A percentile compares a stretch with the other conserved stretches of the same genome.
Evolutionary conservation across 2,113 vertebrate species (phyloP).

Genomic region (Cathartes aura): DNA sequence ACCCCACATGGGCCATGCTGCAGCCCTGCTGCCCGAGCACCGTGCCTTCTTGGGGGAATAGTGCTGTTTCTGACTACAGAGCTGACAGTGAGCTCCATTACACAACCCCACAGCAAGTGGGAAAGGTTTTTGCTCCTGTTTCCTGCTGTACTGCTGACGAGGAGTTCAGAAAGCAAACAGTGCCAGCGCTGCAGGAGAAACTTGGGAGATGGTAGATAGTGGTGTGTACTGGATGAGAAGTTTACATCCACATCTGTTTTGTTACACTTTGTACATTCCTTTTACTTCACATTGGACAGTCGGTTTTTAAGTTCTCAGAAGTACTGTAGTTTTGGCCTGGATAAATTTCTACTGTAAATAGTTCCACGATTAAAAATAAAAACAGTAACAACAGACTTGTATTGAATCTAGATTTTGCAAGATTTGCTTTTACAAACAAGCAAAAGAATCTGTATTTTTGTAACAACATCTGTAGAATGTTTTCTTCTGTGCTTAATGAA

Average conservation of each 20-base stretch:
- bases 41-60: accelerated
- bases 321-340: not conserved
- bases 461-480: not conserved
- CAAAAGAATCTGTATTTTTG: not conserved
- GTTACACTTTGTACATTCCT: not conserved
- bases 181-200: not conserved
- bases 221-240: not conserved
- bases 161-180: not conserved
- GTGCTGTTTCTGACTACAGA: not conserved
- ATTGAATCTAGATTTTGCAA: not conserved
- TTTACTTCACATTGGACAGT: not conserved
- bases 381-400: not conserved
- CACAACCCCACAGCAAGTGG: not conserved
- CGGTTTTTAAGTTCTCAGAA: not conserved
- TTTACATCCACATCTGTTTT: not conserved
- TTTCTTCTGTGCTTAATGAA: not conserved
- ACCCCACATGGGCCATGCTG: accelerated
- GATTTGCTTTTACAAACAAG: not conserved
- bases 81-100: not conserved
- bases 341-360: not conserved
- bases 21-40: not conserved
- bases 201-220: not conserved
- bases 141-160: not conserved
- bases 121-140: not conserved
- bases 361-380: not conserved